Evolutionary conservation across 2,888 invertebrate species (phyloP), one percentile per base, ranked within the genome.

Genomic region (Caprella mutica): DNA sequence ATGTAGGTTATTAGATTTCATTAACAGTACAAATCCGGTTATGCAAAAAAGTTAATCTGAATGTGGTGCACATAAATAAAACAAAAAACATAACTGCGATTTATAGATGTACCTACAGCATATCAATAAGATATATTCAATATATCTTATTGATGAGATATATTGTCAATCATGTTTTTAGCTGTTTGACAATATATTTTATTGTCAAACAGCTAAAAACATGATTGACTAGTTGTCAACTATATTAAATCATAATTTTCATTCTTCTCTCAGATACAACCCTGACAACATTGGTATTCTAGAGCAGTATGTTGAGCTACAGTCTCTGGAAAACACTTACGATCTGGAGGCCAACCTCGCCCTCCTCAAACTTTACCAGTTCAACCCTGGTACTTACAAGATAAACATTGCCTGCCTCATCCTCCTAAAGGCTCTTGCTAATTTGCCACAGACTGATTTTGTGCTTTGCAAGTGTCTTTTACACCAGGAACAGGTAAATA

Each of bases 311-410:
- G 90, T 97, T 12, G 87, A 90, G 70, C 82, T 88, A 69, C 96
- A 97, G 72, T 86, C 90, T 0, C 80, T 83, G 65, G 93, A 94
- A 70, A 93, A 94, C 74, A 84, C 86, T 0, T 96, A 97, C 70
- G 94, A 97, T 72, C 77, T 97, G 70, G 98, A 98, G 75, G 96
- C 97, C 1, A 96, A 97, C 72, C 77, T 98, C 67, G 93, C 96
- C 2, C 89, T 97, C 12, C 76, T 98, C 46, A 98, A 98, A 74
- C 76, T 98, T 68, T 96, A 97, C 71, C 97, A 98, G 74, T 89
- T 98, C 70, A 93, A 94, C 72, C 92, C 94, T 1, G 82, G 81
- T 59, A 81, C 83, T 69, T 87, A 89, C 69, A 86, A 92, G 70
- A 76, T 82, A 44, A 83, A 85, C 56, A 83, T 94, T 35, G 87